Percentiles rank a stretch among this genome's conserved stretches.
Conservation (phyloP, 1,140 invertebrate genomes). For the Cylas formicarius region DNA sequence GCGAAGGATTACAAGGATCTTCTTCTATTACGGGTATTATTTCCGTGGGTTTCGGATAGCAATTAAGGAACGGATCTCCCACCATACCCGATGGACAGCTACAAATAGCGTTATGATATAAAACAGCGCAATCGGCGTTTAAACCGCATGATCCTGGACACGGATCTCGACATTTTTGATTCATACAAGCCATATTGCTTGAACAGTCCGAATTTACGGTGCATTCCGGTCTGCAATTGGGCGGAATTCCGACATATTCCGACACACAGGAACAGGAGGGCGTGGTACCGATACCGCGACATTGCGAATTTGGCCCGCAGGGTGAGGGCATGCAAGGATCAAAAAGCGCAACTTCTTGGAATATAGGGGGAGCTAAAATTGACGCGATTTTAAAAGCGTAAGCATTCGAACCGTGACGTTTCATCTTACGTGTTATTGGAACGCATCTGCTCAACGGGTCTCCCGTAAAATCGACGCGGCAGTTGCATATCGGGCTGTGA, state of each 20-base stretch:
- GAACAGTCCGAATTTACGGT: slow-evolving; percentile 58
- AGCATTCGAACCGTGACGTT: not conserved
- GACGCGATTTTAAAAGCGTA: too few species aligned
- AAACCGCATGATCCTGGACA: slow-evolving; percentile 67
- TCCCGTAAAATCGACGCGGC: slow-evolving; percentile 53
- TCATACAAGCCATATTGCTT: slow-evolving; percentile 54
- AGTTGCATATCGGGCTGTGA: slow-evolving; percentile 60
- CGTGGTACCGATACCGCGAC: slow-evolving; percentile 50
- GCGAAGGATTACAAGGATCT: slow-evolving; percentile 61
- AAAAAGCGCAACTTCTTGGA: slow-evolving; percentile 21
- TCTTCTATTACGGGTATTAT: slow-evolving; percentile 34
- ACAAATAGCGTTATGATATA: slow-evolving; percentile 59
- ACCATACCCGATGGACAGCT: slow-evolving; percentile 58
- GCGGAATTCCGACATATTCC: slow-evolving; percentile 61
- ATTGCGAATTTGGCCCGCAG: slow-evolving; percentile 64
- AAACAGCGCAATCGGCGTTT: slow-evolving; percentile 54
- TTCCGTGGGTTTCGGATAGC: slow-evolving; percentile 44
- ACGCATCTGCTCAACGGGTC: slow-evolving; percentile 60
- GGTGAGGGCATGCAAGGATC: slow-evolving; percentile 61
- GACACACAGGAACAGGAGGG: slow-evolving; percentile 58
- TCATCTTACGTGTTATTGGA: slow-evolving; percentile 47
- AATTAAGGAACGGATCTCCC: slow-evolving; percentile 64
- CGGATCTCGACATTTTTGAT: slow-evolving; percentile 61
- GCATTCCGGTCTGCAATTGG: slow-evolving; percentile 65
- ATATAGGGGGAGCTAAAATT: slow-evolving; percentile 30